These are phyloP conservation scores for Parazoanthus darwini DNA, from an alignment of 92 coral and sea anemone genomes.

Conservation along the genomic window DNA sequence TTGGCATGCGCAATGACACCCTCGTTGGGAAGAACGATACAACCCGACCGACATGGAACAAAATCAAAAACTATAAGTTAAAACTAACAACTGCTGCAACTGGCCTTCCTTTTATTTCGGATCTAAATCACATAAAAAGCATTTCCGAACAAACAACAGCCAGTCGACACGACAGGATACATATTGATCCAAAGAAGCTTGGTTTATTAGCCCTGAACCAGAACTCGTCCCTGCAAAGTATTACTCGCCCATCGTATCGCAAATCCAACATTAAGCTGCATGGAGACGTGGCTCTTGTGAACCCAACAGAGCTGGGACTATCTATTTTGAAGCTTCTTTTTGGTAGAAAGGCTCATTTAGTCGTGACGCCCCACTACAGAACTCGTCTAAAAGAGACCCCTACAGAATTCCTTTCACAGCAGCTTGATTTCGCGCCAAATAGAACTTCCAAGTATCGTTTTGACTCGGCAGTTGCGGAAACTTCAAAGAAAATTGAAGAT, in stretches of 20 bases:
- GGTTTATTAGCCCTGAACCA: slow-evolving; percentile 22
- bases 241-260: neutral
- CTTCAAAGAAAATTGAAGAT: neutral
- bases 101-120: neutral
- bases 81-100: neutral
- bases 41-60: neutral
- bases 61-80: neutral
- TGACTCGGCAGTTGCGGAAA: neutral
- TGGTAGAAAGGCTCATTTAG: slow-evolving; percentile 84
- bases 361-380: slow-evolving; percentile 63
- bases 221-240: slow-evolving; percentile 4
- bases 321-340: slow-evolving; percentile 85
- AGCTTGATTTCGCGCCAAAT: neutral
- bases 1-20: slow-evolving; percentile 55
- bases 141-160: neutral
- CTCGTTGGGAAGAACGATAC: neutral
- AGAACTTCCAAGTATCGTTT: neutral
- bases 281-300: slow-evolving; percentile 58
- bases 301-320: slow-evolving; percentile 88
- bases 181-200: neutral
- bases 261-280: slow-evolving; percentile 32
- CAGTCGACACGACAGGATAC: neutral
- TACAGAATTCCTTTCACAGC: slow-evolving; percentile 19
- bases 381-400: slow-evolving; percentile 39
- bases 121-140: neutral